phyloP scores from a whole-genome alignment of 2,888 invertebrate genomes.

The Athalia cordata region DNA sequence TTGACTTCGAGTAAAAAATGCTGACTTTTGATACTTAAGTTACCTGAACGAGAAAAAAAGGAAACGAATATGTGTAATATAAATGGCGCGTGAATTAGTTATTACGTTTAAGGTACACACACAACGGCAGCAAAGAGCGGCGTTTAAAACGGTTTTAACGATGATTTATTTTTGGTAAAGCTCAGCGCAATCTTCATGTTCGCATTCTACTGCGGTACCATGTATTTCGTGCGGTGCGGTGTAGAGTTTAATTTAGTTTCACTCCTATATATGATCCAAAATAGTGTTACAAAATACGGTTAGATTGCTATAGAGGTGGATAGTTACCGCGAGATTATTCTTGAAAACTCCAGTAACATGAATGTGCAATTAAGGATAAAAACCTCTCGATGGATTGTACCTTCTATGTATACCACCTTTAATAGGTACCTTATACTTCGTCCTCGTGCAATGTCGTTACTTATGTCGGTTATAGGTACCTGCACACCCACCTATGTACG shows the following conservation, averaged over 20 bases:
- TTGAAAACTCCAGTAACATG: slow-evolving; percentile 41
- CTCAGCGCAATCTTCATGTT: slow-evolving; percentile 6
- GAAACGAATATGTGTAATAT: not conserved
- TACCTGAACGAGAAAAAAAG: too few species aligned
- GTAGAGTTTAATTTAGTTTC: slow-evolving; percentile 38
- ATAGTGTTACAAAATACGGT: slow-evolving; percentile 18
- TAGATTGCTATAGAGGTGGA: not conserved
- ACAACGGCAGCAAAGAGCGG: not conserved
- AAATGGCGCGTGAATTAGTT: slow-evolving; percentile 18
- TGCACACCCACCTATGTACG: not conserved
- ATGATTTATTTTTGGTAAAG: slow-evolving; percentile 32
- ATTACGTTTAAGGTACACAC: not conserved
- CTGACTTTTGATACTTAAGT: too few species aligned
- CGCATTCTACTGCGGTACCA: not conserved
- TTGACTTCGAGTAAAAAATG: too few species aligned
- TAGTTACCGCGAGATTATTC: slow-evolving; percentile 27
- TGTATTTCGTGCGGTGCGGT: not conserved
- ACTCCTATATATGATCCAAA: not conserved
- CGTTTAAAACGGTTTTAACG: slow-evolving; percentile 25
- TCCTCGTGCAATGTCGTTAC: too few species aligned
- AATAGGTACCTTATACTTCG: too few species aligned
- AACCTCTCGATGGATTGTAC: slow-evolving; percentile 49
- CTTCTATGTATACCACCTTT: slow-evolving; percentile 38
- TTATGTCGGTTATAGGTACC: not conserved
- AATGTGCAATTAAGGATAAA: slow-evolving; percentile 54